Conservation (phyloP, 2,888 invertebrate species). For the Galeruca laticollis region DNA sequence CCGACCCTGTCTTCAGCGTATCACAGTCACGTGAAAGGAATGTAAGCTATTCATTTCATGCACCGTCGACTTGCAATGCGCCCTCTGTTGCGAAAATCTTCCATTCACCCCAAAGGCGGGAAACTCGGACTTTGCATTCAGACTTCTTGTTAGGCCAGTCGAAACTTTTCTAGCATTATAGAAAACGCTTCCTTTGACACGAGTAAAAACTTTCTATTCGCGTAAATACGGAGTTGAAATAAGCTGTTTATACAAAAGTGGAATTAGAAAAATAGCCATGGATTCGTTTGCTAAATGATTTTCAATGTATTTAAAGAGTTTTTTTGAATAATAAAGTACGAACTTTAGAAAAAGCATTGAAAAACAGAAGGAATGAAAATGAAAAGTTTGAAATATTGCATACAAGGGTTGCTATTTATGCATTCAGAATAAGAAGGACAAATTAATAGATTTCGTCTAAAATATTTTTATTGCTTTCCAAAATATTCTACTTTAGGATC, state of each 20-base stretch:
- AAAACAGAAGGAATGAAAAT: no score
- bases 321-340: no score
- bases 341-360: no score
- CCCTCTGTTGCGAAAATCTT: conserved; percentile 38
- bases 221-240: not conserved
- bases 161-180: not conserved
- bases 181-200: not conserved
- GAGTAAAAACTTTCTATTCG: not conserved
- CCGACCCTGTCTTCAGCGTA: conserved; percentile 45
- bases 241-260: not conserved
- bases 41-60: conserved; percentile 63
- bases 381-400: no score
- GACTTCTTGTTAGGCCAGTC: conserved; percentile 31
- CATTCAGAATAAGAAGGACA: no score
- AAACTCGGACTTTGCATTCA: conserved; percentile 36
- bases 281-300: no score
- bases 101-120: conserved; percentile 22
- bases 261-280: no score
- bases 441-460: no score
- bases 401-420: no score
- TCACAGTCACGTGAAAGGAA: conserved; percentile 54
- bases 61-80: conserved; percentile 62
- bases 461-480: no score
- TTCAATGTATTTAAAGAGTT: no score
- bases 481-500: no score